Conservation (phyloP, 2,888 invertebrate species). For the Nephrotoma flavescens region DNA sequence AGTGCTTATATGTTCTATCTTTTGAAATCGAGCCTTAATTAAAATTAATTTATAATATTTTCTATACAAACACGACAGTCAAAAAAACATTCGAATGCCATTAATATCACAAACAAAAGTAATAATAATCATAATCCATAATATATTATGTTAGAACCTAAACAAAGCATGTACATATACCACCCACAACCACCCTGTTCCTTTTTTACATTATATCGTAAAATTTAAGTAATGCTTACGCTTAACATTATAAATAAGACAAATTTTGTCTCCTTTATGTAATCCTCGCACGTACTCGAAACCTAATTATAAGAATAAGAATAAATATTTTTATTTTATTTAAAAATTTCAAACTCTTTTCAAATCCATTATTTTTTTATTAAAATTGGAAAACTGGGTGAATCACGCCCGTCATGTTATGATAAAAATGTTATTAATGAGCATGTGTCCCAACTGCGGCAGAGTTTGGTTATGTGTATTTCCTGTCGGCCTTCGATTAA, state of each 20-base stretch:
- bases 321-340: neutral
- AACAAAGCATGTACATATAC: neutral
- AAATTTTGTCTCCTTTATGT: neutral
- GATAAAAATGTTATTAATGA: neutral
- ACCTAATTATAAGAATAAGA: neutral
- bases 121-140: neutral
- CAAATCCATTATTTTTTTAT: neutral
- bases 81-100: neutral
- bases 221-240: neutral
- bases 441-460: neutral
- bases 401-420: neutral
- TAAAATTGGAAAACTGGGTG: neutral
- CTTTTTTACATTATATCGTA: neutral
- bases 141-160: neutral
- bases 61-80: neutral
- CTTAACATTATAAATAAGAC: neutral
- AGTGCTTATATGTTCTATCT: neutral
- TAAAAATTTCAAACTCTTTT: neutral
- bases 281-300: neutral
- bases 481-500: no score
- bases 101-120: neutral
- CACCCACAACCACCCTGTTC: neutral
- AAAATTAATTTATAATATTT: neutral
- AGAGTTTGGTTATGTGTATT: neutral
- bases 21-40: neutral